A percentile compares a stretch with the other conserved stretches of the same genome.
Evolutionary conservation across 2,113 vertebrate species (phyloP).

Genomic region (Podarcis muralis): DNA sequence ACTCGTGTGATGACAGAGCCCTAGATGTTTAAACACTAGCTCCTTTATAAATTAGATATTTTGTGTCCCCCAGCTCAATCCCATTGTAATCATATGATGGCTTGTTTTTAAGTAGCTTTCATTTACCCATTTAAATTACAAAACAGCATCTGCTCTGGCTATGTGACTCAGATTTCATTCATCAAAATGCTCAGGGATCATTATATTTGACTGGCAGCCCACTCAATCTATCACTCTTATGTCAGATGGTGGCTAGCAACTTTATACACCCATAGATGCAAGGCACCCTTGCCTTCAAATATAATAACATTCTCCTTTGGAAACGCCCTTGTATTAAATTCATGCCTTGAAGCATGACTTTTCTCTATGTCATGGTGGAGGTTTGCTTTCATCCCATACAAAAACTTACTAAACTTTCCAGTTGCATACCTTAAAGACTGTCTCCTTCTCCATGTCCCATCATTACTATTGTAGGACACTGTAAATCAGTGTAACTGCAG

Average conservation of each 20-base stretch:
- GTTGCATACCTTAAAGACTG: neutral
- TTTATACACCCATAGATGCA: neutral
- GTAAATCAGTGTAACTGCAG: neutral
- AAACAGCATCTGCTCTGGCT: conserved; percentile 53
- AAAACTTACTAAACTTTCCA: neutral
- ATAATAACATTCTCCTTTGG: neutral
- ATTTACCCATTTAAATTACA: conserved; percentile 57
- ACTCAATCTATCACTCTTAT: conserved; percentile 55
- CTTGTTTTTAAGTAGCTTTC: conserved; percentile 58
- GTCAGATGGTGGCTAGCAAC: neutral
- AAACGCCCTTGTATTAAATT: neutral
- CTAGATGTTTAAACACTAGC: conserved; percentile 2
- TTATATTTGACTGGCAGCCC: conserved; percentile 54
- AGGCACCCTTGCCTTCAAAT: neutral
- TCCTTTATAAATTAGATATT: conserved; percentile 30
- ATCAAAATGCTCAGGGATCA: conserved; percentile 38
- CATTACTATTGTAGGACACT: too few species aligned
- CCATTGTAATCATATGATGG: conserved; percentile 13
- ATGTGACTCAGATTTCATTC: conserved; percentile 47
- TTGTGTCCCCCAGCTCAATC: conserved; percentile 37
- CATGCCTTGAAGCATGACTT: neutral
- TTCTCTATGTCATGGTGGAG: neutral
- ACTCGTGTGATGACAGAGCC: neutral
- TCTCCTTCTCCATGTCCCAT: neutral
- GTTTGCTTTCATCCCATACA: neutral